phyloP scores from a whole-genome alignment of 2,113 vertebrate species.

The Coregonus clupeaformis region DNA sequence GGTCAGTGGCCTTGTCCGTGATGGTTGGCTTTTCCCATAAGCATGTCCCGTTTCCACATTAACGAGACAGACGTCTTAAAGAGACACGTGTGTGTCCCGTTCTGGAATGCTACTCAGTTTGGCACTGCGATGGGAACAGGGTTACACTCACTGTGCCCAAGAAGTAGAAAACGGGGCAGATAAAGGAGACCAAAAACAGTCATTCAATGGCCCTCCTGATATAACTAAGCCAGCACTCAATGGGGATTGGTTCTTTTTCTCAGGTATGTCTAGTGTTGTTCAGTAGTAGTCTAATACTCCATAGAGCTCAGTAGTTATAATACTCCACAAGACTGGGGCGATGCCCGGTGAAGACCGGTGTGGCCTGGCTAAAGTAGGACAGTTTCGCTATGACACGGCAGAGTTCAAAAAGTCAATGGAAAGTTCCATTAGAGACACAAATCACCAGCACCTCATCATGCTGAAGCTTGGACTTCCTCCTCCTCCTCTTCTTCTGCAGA shows the following conservation, averaged over 20 bases:
- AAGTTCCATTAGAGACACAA: not conserved
- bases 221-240: not conserved
- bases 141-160: conserved; percentile 23
- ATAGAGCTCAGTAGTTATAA: not conserved
- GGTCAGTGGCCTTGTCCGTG: too few species aligned
- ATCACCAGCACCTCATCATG: not conserved
- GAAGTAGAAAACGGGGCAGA: conserved; percentile 2
- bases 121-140: not conserved
- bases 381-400: not conserved
- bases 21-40: too few species aligned
- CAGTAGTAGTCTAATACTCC: not conserved
- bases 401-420: not conserved
- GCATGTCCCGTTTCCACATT: too few species aligned
- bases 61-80: too few species aligned
- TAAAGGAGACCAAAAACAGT: not conserved
- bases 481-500: conserved; percentile 16
- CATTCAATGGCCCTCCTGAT: not conserved
- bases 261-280: not conserved
- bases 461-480: conserved; percentile 15
- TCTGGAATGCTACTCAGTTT: conserved; percentile 21
- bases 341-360: not conserved
- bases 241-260: not conserved
- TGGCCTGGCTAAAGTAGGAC: not conserved
- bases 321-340: not conserved
- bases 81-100: not conserved